phyloP scores from a whole-genome alignment of 2,888 invertebrate species.

The Ceraclea dissimilis region DNA sequence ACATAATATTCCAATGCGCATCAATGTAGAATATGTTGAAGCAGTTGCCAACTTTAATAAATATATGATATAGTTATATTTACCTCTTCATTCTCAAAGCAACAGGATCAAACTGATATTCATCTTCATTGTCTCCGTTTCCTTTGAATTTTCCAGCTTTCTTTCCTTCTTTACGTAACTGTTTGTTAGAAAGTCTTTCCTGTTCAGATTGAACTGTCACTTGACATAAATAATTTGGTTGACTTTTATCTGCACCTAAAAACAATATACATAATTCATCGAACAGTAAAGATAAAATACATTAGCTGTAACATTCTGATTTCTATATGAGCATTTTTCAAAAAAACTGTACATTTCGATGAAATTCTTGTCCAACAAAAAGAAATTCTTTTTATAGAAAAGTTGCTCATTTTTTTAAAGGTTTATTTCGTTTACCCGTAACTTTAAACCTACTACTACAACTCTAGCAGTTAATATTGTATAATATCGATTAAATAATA shows the following conservation, averaged over 20 bases:
- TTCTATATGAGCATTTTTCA: too few relatives aligned
- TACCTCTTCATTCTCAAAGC: slow-evolving; percentile 50
- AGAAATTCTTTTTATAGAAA: too few relatives aligned
- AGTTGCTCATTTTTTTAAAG: too few relatives aligned
- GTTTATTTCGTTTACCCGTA: too few relatives aligned
- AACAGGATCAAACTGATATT: slow-evolving; percentile 46
- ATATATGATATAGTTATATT: neutral
- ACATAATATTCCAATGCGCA: slow-evolving; percentile 4
- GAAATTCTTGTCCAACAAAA: too few relatives aligned
- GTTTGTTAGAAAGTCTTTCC: slow-evolving; percentile 70
- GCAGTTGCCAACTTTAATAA: neutral
- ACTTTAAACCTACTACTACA: too few relatives aligned
- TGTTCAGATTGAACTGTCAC: slow-evolving; percentile 78
- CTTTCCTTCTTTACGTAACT: slow-evolving; percentile 78
- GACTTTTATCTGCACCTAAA: slow-evolving; percentile 6
- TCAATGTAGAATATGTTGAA: neutral
- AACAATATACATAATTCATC: neutral
- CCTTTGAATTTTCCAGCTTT: slow-evolving; percentile 49
- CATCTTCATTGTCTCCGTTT: slow-evolving; percentile 36
- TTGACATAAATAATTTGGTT: slow-evolving; percentile 63
- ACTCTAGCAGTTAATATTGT: too few relatives aligned
- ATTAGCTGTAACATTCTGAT: neutral
- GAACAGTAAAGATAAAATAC: neutral
- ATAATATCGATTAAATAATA: too few relatives aligned
- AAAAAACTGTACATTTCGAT: too few relatives aligned